These are phyloP conservation scores for Limnothrissa miodon DNA, from an alignment of 2,113 vertebrate genomes.

Conservation along the genomic window DNA sequence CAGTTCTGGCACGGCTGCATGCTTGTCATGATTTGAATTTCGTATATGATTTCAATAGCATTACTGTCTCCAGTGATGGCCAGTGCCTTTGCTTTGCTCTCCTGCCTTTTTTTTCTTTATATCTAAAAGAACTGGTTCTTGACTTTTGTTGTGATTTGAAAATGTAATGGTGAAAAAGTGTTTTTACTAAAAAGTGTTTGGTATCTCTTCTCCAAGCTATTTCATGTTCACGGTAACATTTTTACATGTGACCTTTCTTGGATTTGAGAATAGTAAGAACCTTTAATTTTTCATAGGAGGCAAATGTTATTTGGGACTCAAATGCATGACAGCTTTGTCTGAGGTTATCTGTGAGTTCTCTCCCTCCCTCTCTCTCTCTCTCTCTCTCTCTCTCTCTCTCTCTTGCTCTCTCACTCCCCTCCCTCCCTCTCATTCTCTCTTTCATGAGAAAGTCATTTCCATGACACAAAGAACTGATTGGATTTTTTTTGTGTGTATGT, in stretches of 20 bases:
- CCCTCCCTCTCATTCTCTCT: constrained; percentile 3
- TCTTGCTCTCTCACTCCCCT: too few relatives aligned
- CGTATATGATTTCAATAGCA: constrained; percentile 40
- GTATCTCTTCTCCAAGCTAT: constrained; percentile 14
- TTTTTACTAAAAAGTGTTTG: background rate
- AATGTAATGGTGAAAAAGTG: background rate
- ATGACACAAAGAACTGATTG: constrained; percentile 18
- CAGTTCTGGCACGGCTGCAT: constrained; percentile 33
- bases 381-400: constrained; percentile 20
- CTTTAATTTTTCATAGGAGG: constrained; percentile 19
- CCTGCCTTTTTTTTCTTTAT: constrained; percentile 5
- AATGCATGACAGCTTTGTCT: constrained; percentile 18
- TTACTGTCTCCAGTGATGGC: constrained; percentile 36
- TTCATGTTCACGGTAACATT: background rate
- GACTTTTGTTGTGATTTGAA: background rate
- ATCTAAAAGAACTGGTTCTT: constrained; percentile 16
- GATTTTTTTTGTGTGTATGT: background rate
- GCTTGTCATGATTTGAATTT: constrained; percentile 43
- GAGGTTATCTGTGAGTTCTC: constrained; percentile 32
- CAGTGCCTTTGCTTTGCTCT: constrained; percentile 13
- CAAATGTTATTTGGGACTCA: constrained; percentile 17
- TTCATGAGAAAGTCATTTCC: constrained; percentile 18
- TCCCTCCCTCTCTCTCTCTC: background rate
- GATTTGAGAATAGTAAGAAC: constrained; percentile 6
- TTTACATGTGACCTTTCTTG: constrained; percentile 1